Percentiles rank a stretch among this genome's conserved stretches.
Evolutionary conservation across 2,113 vertebrate species (phyloP).

Genomic region (Peromyscus maniculatus): DNA sequence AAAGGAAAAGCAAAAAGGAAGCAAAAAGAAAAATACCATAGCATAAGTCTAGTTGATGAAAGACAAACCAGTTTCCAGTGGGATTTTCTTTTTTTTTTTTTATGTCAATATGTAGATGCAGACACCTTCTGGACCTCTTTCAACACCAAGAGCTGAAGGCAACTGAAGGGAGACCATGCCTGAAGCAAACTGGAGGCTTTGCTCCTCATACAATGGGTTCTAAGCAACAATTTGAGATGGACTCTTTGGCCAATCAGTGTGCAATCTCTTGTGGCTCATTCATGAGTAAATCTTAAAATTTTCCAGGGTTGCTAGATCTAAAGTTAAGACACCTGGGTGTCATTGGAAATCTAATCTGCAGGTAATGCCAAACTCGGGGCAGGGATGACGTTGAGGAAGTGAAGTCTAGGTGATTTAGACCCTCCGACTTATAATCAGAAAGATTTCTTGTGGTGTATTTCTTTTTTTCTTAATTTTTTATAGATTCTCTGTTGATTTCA

Average conservation of each 20-base stretch:
- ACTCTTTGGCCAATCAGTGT: not conserved
- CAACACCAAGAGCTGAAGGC: not conserved
- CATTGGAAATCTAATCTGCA: not conserved
- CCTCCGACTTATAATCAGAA: not conserved
- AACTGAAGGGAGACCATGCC: not conserved
- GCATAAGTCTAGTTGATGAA: constrained; percentile 40
- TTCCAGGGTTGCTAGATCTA: not conserved
- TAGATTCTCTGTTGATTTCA: not conserved
- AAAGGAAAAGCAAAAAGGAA: not conserved
- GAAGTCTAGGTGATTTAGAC: not conserved
- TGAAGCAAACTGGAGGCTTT: not conserved
- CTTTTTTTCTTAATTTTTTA: not conserved
- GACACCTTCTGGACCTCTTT: not conserved
- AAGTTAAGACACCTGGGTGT: not conserved
- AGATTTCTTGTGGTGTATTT: not conserved
- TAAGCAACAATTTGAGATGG: not conserved
- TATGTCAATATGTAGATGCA: not conserved
- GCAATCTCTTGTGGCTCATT: not conserved
- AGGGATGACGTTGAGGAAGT: not conserved
- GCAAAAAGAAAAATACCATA: not conserved
- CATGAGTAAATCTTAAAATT: not conserved
- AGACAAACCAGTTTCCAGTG: constrained; percentile 11
- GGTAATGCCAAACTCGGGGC: not conserved
- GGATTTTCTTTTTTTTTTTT: constrained; percentile 55
- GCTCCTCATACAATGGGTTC: not conserved